These are phyloP conservation scores for Tetragonisca angustula DNA, from an alignment of 2,888 invertebrate species.

Conservation along the genomic window DNA sequence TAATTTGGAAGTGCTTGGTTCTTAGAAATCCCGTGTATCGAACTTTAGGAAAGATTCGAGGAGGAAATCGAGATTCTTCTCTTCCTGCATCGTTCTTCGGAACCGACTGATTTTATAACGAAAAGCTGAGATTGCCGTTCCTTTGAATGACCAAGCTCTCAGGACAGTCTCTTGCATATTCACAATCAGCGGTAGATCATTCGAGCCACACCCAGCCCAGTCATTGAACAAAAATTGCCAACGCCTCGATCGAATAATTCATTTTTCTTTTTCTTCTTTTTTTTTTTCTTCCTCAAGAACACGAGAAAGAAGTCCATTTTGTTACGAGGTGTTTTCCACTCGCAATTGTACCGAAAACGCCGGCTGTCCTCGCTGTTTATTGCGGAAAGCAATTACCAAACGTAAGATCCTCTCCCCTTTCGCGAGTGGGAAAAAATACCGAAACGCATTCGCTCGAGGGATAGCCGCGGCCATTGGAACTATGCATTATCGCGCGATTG, in stretches of 20 bases:
- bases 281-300: neutral
- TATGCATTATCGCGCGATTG: constrained; percentile 15
- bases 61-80: neutral
- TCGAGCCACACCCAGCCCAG: neutral
- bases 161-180: neutral
- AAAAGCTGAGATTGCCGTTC: neutral
- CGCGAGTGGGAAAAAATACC: neutral
- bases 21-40: neutral
- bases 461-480: constrained; percentile 16
- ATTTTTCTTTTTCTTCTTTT: neutral
- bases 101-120: neutral
- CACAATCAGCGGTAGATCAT: neutral
- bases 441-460: neutral
- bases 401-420: neutral
- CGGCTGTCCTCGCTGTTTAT: neutral
- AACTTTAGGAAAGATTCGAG: neutral
- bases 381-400: constrained; percentile 11
- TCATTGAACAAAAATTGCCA: neutral
- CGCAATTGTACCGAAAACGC: neutral
- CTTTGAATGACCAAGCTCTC: neutral
- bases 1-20: neutral
- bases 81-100: neutral
- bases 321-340: too few relatives aligned
- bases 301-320: neutral
- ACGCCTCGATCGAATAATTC: neutral